Evolutionary conservation across 64 coral and sea anemone genomes (phyloP).

Genomic region (Pocillopora damicornis): DNA sequence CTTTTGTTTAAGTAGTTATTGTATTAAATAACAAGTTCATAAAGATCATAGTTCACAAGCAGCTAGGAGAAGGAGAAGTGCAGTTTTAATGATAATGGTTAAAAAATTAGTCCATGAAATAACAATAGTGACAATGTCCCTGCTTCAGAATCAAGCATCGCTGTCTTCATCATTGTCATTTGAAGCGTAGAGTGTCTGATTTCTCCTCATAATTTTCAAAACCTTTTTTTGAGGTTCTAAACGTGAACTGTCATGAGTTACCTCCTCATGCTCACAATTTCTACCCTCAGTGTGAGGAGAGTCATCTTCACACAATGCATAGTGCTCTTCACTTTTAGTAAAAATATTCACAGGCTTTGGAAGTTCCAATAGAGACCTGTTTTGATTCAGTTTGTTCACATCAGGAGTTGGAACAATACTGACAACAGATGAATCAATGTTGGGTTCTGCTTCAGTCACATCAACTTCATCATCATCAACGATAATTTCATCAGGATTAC

Average conservation of each 20-base stretch:
- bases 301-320: background rate
- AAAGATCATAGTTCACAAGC: too few species aligned
- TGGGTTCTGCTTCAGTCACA: conserved; percentile 14
- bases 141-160: background rate
- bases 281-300: background rate
- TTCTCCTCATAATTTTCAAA: conserved; percentile 83
- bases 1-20: too few species aligned
- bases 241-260: background rate
- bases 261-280: background rate
- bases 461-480: conserved; percentile 55
- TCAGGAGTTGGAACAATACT: background rate
- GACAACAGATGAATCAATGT: background rate
- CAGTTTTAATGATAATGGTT: too few species aligned
- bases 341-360: conserved; percentile 6
- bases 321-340: background rate
- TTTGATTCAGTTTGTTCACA: background rate
- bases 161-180: conserved; percentile 56
- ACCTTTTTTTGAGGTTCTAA: conserved; percentile 71
- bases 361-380: conserved; percentile 13
- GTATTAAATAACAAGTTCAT: too few species aligned
- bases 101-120: too few species aligned
- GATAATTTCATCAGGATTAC: conserved; percentile 66
- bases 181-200: conserved; percentile 75
- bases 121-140: too few species aligned
- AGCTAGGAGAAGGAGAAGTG: too few species aligned